These are phyloP conservation scores for Sitta europaea DNA, from an alignment of 2,113 vertebrate species.

Conservation along the genomic window DNA sequence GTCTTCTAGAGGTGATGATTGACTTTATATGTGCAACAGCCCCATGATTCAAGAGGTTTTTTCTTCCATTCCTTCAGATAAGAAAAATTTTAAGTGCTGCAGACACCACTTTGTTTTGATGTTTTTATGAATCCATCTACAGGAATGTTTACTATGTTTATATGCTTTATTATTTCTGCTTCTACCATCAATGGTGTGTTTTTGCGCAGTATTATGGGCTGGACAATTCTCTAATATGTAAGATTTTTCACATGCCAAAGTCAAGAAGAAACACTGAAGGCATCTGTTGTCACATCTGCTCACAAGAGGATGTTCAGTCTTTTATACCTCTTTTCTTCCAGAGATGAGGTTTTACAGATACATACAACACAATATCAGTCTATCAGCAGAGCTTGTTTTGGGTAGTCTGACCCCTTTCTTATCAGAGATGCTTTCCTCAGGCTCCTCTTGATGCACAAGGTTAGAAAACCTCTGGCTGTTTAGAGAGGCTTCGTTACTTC, in stretches of 20 bases:
- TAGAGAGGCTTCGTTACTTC: not conserved
- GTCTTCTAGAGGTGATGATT: not conserved
- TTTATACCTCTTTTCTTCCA: not conserved
- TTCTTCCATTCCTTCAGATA: not conserved
- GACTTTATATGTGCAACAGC: not conserved
- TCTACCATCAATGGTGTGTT: not conserved
- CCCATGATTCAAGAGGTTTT: not conserved
- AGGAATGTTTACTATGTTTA: not conserved
- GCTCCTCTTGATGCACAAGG: not conserved
- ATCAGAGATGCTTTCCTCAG: not conserved
- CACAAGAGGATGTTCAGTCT: not conserved
- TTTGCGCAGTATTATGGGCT: not conserved
- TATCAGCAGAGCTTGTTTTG: not conserved
- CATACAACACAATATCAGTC: fast-evolving
- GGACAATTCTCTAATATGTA: not conserved
- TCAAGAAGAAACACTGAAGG: not conserved
- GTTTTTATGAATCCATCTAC: not conserved
- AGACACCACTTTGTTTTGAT: not conserved
- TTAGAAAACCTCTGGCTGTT: not conserved
- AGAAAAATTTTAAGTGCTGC: not conserved
- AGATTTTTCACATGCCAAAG: not conserved
- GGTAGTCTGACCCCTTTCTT: not conserved
- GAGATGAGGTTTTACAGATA: not conserved
- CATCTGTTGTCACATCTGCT: not conserved
- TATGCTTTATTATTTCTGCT: not conserved